Percentiles rank a stretch among this genome's conserved stretches.
Evolutionary conservation across 2,888 invertebrate species (phyloP).

Genomic region (Scrobipalpa atriplicella): DNA sequence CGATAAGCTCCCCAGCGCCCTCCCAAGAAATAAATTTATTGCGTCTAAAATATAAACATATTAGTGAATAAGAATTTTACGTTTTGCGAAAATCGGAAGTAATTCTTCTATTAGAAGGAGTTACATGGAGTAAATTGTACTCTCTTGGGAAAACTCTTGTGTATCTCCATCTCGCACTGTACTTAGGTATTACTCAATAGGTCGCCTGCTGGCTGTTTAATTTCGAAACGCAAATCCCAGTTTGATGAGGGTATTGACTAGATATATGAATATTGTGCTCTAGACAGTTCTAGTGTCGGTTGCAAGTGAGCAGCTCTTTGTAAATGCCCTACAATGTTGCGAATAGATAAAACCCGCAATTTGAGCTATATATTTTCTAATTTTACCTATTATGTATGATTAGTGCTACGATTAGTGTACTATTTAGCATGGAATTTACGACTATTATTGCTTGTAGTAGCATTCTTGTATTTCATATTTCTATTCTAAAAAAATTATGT

Average conservation of each 20-base stretch:
- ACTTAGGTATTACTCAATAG: constrained; percentile 4
- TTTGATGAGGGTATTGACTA: constrained; percentile 62
- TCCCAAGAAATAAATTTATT: too few species aligned
- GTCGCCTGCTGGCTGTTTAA: constrained; percentile 24
- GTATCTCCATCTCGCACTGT: neutral
- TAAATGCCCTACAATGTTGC: constrained; percentile 21
- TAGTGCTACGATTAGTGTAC: neutral
- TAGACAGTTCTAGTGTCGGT: constrained; percentile 23
- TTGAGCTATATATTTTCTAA: neutral
- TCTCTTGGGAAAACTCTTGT: too few species aligned
- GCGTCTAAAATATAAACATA: too few species aligned
- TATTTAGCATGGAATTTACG: neutral
- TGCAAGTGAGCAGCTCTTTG: constrained; percentile 36
- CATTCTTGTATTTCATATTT: too few species aligned
- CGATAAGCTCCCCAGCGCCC: too few species aligned
- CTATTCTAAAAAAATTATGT: too few species aligned
- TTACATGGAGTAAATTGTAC: neutral
- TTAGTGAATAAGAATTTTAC: too few species aligned
- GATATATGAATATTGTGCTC: constrained; percentile 45
- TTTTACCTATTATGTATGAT: neutral
- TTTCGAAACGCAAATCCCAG: constrained; percentile 51
- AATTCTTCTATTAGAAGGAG: neutral
- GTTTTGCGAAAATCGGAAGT: too few species aligned
- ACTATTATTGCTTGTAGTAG: too few species aligned
- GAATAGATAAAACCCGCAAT: neutral